Evolutionary conservation across 2,797 vertebrate genomes (phyloP).

Genomic region (Merluccius polli): DNA sequence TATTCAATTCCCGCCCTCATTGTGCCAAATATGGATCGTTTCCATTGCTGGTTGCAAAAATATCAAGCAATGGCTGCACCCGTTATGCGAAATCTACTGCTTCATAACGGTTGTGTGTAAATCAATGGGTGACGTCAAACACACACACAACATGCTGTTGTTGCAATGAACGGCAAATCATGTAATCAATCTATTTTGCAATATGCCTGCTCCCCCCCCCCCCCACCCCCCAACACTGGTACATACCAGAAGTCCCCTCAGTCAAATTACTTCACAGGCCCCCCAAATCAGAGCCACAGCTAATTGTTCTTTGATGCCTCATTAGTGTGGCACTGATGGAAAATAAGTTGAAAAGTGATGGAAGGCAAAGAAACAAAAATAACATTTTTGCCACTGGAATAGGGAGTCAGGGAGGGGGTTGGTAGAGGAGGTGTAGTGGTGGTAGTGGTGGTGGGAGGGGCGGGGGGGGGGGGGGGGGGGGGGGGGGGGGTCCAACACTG

Average conservation of each 20-base stretch:
- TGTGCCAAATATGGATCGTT: background rate
- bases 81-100: too few species aligned
- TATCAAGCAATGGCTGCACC: too few species aligned
- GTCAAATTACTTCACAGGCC: conserved; percentile 43
- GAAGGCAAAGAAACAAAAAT: conserved; percentile 60
- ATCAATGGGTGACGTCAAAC: too few species aligned
- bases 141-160: background rate
- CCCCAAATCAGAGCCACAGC: conserved; percentile 49
- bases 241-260: conserved; percentile 27
- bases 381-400: conserved; percentile 47
- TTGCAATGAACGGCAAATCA: background rate
- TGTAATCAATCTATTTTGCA: background rate
- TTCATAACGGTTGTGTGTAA: too few species aligned
- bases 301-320: conserved; percentile 60
- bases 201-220: conserved; percentile 16
- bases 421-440: conserved; percentile 15
- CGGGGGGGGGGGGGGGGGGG: conserved; percentile 18
- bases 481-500: conserved; percentile 59
- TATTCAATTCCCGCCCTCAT: background rate
- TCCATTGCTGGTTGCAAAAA: too few species aligned
- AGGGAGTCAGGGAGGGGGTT: background rate
- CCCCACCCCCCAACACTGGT: conserved; percentile 22
- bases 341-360: conserved; percentile 51
- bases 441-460: background rate
- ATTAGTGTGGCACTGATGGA: conserved; percentile 54